Percentiles rank a stretch among this genome's conserved stretches.
Evolutionary conservation across 2,888 invertebrate species (phyloP).

Genomic region (Scaptodrosophila latifasciaeformis): DNA sequence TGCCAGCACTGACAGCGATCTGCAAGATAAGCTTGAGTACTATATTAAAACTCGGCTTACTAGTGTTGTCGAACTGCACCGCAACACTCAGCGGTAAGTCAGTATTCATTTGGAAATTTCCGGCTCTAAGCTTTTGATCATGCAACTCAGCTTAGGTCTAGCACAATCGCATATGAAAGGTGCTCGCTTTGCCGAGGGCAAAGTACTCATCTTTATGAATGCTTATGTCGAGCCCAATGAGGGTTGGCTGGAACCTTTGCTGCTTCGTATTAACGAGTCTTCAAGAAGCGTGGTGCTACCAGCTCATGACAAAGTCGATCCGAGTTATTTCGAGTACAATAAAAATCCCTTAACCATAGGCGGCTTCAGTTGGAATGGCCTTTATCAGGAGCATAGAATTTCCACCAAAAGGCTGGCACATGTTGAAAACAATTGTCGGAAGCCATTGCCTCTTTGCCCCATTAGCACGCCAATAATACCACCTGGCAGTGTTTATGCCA

Average conservation of each 20-base stretch:
- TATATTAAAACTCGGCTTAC: not conserved
- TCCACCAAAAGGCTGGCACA: not conserved
- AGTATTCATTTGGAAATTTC: not conserved
- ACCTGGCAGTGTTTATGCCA: not conserved
- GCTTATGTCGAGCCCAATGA: slow-evolving; percentile 2
- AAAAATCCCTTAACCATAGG: not conserved
- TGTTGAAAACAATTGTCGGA: not conserved
- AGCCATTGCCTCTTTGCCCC: slow-evolving; percentile 4
- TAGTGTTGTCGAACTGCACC: not conserved
- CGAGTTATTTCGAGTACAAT: not conserved
- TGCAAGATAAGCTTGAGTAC: not conserved
- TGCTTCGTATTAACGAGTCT: not conserved
- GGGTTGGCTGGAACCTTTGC: slow-evolving; percentile 6
- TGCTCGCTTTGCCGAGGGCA: not conserved
- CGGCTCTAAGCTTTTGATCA: not conserved
- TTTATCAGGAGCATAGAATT: not conserved
- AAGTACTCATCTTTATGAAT: slow-evolving; percentile 8
- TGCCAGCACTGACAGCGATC: not conserved
- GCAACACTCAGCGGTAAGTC: not conserved
- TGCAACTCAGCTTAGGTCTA: not conserved
- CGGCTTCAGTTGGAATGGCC: slow-evolving; percentile 8
- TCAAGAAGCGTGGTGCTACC: slow-evolving; percentile 5
- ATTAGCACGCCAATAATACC: not conserved
- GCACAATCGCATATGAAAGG: not conserved
- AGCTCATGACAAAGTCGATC: not conserved